A percentile compares a stretch with the other conserved stretches of the same genome.
Evolutionary conservation across 1,140 invertebrate genomes (phyloP).

Genomic region (Cylas formicarius): DNA sequence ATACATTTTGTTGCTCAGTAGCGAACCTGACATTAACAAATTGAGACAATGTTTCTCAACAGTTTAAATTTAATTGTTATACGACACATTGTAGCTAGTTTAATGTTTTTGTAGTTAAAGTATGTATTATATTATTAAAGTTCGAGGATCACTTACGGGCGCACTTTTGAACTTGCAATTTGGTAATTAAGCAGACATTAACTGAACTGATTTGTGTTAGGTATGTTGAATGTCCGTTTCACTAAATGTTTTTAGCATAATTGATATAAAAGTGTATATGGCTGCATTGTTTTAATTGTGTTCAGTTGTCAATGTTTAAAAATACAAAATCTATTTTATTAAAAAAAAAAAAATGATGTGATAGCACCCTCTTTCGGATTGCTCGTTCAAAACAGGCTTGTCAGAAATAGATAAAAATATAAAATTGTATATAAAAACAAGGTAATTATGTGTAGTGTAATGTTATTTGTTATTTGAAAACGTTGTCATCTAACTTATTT

Average conservation of each 20-base stretch:
- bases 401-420: conserved; percentile 20
- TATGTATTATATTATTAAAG: conserved; percentile 34
- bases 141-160: too few relatives aligned
- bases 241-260: too few relatives aligned
- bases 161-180: too few relatives aligned
- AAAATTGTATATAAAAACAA: conserved; percentile 36
- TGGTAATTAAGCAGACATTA: too few relatives aligned
- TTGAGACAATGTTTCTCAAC: conserved; percentile 29
- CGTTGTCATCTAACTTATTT: conserved; percentile 42
- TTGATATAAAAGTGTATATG: too few relatives aligned
- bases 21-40: too few relatives aligned
- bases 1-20: conserved; percentile 34
- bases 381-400: conserved; percentile 15
- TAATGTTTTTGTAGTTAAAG: conserved; percentile 43
- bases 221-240: too few relatives aligned
- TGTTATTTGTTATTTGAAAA: conserved; percentile 41
- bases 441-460: conserved; percentile 37
- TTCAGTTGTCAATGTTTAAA: conserved; percentile 26
- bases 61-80: conserved; percentile 40
- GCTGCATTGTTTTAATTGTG: too few relatives aligned
- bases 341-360: neutral
- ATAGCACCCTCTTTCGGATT: conserved; percentile 8
- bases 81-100: conserved; percentile 39
- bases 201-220: too few relatives aligned
- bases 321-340: conserved; percentile 4